Base-by-base conservation (phyloP, 2,888 invertebrate species). In the Agapostemon virescens region DNA sequence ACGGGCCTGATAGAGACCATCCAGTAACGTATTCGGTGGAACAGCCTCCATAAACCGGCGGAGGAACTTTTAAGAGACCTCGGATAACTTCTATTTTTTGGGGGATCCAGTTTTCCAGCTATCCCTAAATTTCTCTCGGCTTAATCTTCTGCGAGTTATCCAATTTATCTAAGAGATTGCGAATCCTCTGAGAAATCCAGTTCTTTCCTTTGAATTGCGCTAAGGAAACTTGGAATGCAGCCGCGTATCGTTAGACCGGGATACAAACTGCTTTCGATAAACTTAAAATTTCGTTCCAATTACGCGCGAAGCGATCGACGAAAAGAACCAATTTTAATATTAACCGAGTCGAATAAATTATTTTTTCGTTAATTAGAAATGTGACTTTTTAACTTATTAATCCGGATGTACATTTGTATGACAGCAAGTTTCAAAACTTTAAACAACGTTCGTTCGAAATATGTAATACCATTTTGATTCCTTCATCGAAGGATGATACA, bases 11-110 rank as follows among this genome's bases (percentile, higher is more conserved):
- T 82, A 82, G 70, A 74, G 74, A 71, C 55, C 72, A 79, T 79
- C 79, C 49, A 49, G 68, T 71, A 78, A 79, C 71, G 61, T 69
- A 81, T 71, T 52, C 70, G 64, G 33, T 58, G 42, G 58, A 81
- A 82, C 52, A 30, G 69, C 67, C 69, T 26, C 74, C 38, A 68
- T 74, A 74, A 82, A 81, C 74, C 42, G 61, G 45, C 73, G 49
- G 42, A 17, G 23, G 38, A 77, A 81, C 64, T 82, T 81, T 77
- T 69, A 69, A 81, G 69, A 71, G 77, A 55, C 30, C 40, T 42
- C 40, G 66, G 55, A 69, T 63, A 82, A 81, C 77, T 81, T 81
- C 45, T 66, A 52, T 82, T 81, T 81, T 81, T n/a, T 20, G 71
- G 77, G 55, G 26, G 38, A 36, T 20, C 30, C 13, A 11, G 67